Evolutionary conservation across 2,888 invertebrate species (phyloP), one percentile per base, ranked within the genome.

Genomic region (Cinara cedri): DNA sequence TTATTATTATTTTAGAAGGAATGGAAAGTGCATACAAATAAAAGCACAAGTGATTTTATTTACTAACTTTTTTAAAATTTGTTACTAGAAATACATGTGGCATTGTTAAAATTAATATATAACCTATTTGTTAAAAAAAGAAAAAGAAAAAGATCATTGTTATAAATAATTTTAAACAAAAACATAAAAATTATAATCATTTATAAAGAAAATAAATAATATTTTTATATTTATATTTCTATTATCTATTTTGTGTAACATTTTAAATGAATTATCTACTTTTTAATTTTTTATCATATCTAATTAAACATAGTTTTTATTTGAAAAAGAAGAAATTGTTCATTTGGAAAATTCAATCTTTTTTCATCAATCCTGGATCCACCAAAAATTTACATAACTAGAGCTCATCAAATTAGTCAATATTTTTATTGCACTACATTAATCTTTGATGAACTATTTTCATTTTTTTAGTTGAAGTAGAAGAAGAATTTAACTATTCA

Each of bases 381-480:
- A 44, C 1, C 16, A 42, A 13, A 11, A 42, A n/a, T 49, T 42
- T 11, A 63, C 14, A 49, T 19, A n/a, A 62, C 6, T 13, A 34
- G 13, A 49, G 62, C 13, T 34, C 14, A 63, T 63, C 16, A 63
- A 63, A 63, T 6, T 44, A 42, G 11, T 63, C 16, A 75, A 65
- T 54, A 4, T 34, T 4, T 34, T 26, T 14, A 63, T 8, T 6
- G 16, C 21, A 74, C 13, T 49, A 26, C 19, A n/a, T 62, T 19
- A 46, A 24, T 60, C 10, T 72, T 72, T 51, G 19, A 62, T 34
- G 24, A 34, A 34, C 34, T 34, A 34, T 34, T 34, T 34, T 34
- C 34, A n/a, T 16, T 62, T 78, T 60, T 78, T 60, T 70, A 70
- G 60, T 70, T 14, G 34, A 60, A 16, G 49, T 62, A 44, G n/a